A percentile compares a stretch with the other conserved stretches of the same genome.
phyloP scores from a whole-genome alignment of 2,113 vertebrate genomes.

The Nettapus auritus region DNA sequence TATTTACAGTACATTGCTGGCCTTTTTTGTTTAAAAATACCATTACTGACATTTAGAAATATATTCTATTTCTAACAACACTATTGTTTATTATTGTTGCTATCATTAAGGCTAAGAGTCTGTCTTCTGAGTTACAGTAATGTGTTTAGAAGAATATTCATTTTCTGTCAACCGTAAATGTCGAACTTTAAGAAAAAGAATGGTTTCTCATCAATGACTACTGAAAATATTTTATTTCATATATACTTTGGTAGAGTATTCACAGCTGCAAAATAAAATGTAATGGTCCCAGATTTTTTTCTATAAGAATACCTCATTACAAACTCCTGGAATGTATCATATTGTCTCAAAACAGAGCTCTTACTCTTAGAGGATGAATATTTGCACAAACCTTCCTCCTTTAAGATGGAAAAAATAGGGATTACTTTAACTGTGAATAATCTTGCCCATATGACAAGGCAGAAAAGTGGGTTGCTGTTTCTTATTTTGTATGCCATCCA shows the following conservation, averaged over 20 bases:
- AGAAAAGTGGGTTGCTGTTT: not conserved
- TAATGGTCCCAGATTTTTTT: not conserved
- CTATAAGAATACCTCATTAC: not conserved
- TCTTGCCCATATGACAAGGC: not conserved
- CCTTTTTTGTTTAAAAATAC: conserved; percentile 53
- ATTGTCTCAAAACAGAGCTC: not conserved
- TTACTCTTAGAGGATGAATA: not conserved
- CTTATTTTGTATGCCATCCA: not conserved
- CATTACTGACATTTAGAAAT: conserved; percentile 43
- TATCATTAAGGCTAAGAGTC: conserved; percentile 14
- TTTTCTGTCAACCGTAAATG: not conserved
- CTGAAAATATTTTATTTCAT: not conserved
- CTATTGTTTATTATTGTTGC: conserved; percentile 41
- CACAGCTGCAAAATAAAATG: not conserved
- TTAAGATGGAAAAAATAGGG: not conserved
- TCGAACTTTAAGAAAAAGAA: not conserved
- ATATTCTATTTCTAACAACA: not conserved
- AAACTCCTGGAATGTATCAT: not conserved
- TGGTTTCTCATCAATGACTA: not conserved
- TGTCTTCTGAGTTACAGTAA: not conserved
- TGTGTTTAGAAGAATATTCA: not conserved
- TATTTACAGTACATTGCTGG: not conserved
- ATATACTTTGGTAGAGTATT: not conserved
- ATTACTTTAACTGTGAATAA: not conserved
- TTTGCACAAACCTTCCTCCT: not conserved